A percentile compares a stretch with the other conserved stretches of the same genome.
Conservation (phyloP, 2,797 vertebrate genomes). For the Sternarchorhynchus goeldii region DNA sequence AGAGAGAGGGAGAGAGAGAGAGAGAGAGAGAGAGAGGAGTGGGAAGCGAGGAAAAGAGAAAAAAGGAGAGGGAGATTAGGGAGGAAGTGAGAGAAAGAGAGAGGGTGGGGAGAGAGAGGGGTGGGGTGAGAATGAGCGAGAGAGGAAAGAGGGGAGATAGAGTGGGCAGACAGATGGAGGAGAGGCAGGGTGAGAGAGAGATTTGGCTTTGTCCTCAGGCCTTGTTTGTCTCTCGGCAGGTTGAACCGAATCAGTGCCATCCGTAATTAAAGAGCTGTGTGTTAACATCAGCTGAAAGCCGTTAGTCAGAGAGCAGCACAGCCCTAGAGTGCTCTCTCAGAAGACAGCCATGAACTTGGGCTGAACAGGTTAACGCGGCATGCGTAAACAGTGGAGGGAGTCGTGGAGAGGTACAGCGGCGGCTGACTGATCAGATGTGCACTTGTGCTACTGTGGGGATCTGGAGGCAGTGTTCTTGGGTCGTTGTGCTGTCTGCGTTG, state of each 20-base stretch:
- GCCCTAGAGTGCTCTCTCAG: not conserved
- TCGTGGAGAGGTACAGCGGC: too few species aligned
- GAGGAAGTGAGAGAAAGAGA: slow-evolving; percentile 9
- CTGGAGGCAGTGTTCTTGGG: slow-evolving; percentile 31
- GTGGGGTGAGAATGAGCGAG: slow-evolving; percentile 4
- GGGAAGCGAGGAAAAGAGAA: not conserved
- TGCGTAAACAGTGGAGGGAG: not conserved
- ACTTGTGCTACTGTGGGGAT: slow-evolving; percentile 10
- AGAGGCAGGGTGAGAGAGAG: slow-evolving; percentile 15
- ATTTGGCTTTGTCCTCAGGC: not conserved
- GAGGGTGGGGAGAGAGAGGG: slow-evolving; percentile 12
- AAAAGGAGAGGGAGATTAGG: slow-evolving; percentile 16
- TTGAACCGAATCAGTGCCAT: slow-evolving; percentile 12
- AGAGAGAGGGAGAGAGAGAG: slow-evolving; percentile 21
- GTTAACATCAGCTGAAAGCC: slow-evolving; percentile 1
- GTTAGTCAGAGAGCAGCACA: not conserved
- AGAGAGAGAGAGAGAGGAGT: slow-evolving; percentile 1
- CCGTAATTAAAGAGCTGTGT: slow-evolving; percentile 39
- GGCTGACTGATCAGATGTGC: not conserved
- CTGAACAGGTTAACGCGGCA: slow-evolving; percentile 34
- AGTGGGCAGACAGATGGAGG: slow-evolving; percentile 1
- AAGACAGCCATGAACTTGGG: slow-evolving; percentile 12
- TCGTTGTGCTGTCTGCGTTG: slow-evolving; percentile 26
- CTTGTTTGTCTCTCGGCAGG: slow-evolving; percentile 22
- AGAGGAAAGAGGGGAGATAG: slow-evolving; percentile 9